A percentile compares a stretch with the other conserved stretches of the same genome.
These are phyloP conservation scores for Ploceus nigricollis DNA, from an alignment of 2,113 vertebrate species.

Conservation along the genomic window DNA sequence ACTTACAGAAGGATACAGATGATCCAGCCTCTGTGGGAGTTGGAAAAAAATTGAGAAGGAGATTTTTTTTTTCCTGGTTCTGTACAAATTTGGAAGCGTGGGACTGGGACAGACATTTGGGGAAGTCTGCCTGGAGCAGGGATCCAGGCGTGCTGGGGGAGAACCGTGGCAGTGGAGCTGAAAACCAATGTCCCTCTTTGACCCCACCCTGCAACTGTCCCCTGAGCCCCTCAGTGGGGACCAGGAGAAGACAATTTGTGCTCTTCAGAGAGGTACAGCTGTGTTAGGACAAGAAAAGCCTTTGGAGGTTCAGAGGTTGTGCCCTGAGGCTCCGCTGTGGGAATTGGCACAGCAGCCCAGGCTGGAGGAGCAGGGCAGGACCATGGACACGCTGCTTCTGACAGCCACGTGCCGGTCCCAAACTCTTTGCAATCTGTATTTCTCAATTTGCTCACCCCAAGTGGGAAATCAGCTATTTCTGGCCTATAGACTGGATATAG, in stretches of 20 bases:
- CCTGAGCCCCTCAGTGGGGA: neutral
- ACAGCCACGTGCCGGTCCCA: neutral
- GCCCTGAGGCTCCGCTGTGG: neutral
- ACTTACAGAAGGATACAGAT: neutral
- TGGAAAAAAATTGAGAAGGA: neutral
- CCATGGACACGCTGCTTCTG: neutral
- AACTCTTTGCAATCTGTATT: neutral
- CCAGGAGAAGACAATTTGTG: neutral
- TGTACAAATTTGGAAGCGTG: neutral
- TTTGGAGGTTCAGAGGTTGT: neutral
- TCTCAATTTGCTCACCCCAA: neutral
- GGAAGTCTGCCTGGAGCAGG: neutral
- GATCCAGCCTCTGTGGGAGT: neutral
- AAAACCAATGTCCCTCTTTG: neutral
- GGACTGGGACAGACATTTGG: neutral
- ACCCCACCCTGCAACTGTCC: neutral
- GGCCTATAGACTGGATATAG: neutral
- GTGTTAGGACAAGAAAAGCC: neutral
- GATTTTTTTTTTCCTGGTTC: neutral
- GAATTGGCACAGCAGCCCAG: neutral
- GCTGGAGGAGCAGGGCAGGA: neutral
- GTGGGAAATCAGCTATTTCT: neutral
- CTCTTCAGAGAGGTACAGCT: neutral
- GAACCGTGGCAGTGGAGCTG: neutral
- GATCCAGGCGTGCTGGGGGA: accelerated